A percentile compares a stretch with the other conserved stretches of the same genome.
Conservation (phyloP, 1,140 invertebrate genomes). For the Drosophila parvula region DNA sequence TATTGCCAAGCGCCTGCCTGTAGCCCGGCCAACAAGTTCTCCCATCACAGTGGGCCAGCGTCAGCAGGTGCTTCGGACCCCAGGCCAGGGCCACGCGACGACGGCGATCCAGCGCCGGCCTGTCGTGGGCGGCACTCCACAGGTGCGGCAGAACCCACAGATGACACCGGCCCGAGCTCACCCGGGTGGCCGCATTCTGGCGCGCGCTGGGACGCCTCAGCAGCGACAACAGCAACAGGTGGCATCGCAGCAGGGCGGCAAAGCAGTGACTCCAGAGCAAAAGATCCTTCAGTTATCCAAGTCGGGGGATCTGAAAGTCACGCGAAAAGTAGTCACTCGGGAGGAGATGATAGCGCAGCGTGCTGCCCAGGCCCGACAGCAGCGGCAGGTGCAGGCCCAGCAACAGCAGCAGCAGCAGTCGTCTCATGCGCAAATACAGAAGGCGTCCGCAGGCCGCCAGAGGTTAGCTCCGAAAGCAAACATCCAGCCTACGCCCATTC, state of each 20-base stretch:
- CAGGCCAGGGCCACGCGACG: constrained; percentile 34
- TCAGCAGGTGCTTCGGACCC: constrained; percentile 58
- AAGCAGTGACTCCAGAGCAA: constrained; percentile 77
- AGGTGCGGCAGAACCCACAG: constrained; percentile 27
- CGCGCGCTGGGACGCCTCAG: constrained; percentile 37
- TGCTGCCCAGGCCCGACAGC: constrained; percentile 53
- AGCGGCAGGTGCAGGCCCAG: constrained; percentile 55
- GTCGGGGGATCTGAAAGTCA: constrained; percentile 81
- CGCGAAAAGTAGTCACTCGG: constrained; percentile 79
- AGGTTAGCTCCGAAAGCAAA: constrained; percentile 40
- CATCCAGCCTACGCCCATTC: constrained; percentile 25
- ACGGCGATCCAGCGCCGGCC: constrained; percentile 48
- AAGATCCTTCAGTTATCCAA: constrained; percentile 82
- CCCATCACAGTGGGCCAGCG: constrained; percentile 61
- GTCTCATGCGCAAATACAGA: constrained; percentile 56
- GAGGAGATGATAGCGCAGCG: constrained; percentile 69
- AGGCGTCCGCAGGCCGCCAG: constrained; percentile 61
- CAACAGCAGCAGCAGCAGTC: constrained; percentile 55
- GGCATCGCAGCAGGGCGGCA: constrained; percentile 15
- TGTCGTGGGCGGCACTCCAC: constrained; percentile 21
- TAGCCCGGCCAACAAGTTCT: constrained; percentile 45
- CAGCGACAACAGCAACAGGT: constrained; percentile 35
- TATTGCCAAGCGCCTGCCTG: constrained; percentile 40
- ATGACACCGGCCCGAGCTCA: constrained; percentile 17
- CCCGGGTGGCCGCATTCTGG: constrained; percentile 28